Evolutionary conservation across 92 coral and sea anemone genomes (phyloP).

Genomic region (Umimayanthus chanpuru): DNA sequence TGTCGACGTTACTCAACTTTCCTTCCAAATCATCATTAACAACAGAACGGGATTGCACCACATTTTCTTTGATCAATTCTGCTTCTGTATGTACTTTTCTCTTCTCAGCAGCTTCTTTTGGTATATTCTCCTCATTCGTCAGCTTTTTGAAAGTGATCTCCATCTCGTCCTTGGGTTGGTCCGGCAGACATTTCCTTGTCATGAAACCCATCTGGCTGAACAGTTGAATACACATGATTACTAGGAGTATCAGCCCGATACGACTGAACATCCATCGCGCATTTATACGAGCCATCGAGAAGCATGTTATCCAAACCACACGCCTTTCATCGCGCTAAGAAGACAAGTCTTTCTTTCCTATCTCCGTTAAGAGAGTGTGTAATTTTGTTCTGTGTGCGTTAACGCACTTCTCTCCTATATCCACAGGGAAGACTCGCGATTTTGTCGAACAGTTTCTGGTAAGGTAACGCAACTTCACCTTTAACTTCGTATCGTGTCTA

Average conservation of each 20-base stretch:
- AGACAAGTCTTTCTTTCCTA: too few relatives aligned
- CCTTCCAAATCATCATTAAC: slow-evolving; percentile 16
- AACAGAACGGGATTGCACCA: not conserved
- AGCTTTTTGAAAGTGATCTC: slow-evolving; percentile 27
- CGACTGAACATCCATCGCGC: slow-evolving; percentile 69
- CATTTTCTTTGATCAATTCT: not conserved
- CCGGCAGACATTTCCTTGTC: slow-evolving; percentile 36
- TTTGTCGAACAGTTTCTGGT: too few relatives aligned
- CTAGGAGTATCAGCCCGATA: slow-evolving; percentile 41
- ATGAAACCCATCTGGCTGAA: slow-evolving; percentile 76
- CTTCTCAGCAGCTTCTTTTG: not conserved
- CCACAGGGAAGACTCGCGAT: too few relatives aligned
- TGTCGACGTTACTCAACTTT: slow-evolving; percentile 32
- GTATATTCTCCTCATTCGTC: not conserved
- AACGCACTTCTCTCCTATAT: too few relatives aligned
- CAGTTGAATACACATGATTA: slow-evolving; percentile 69
- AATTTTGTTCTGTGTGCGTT: not conserved
- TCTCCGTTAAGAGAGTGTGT: not conserved
- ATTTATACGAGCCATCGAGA: slow-evolving; percentile 64
- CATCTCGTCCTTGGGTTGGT: slow-evolving; percentile 49
- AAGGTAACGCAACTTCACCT: too few relatives aligned
- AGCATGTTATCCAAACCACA: not conserved
- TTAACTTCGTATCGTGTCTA: too few relatives aligned
- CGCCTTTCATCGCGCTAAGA: not conserved
- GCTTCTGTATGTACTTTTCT: not conserved